Conservation (phyloP, 2,113 vertebrate genomes). For the Pollachius pollachius region DNA sequence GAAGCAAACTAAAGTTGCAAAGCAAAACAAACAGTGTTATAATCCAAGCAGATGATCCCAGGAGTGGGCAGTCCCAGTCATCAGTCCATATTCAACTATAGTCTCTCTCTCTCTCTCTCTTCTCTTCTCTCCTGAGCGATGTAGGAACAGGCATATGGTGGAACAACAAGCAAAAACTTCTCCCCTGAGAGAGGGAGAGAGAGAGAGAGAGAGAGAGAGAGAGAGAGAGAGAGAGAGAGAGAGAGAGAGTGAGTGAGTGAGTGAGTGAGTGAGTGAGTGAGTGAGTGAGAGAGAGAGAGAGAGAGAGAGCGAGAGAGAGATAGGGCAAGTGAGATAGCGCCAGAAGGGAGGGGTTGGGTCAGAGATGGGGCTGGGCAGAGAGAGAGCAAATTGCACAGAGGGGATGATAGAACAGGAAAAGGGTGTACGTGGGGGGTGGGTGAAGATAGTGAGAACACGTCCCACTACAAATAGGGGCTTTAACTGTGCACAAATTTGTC, state of each 20-base stretch:
- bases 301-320: constrained; percentile 13
- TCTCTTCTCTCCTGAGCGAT: constrained; percentile 61
- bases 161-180: constrained; percentile 67
- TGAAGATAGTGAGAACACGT: too few species aligned
- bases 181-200: constrained; percentile 36
- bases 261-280: background rate
- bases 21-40: constrained; percentile 28
- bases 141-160: constrained; percentile 64
- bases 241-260: background rate
- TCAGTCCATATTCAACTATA: constrained; percentile 39
- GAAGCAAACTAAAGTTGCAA: background rate
- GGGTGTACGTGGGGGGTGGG: background rate
- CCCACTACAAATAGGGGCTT: background rate
- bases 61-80: constrained; percentile 55
- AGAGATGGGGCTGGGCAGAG: background rate
- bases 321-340: too few species aligned
- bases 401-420: background rate
- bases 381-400: background rate
- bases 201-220: constrained; percentile 16
- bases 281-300: constrained; percentile 21
- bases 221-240: constrained; percentile 18
- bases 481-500: too few species aligned
- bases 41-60: constrained; percentile 67
- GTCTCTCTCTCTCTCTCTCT: constrained; percentile 30
- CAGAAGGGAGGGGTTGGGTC: background rate